Conservation (phyloP, 1,140 invertebrate genomes). For the Macrobrachium nipponense region DNA sequence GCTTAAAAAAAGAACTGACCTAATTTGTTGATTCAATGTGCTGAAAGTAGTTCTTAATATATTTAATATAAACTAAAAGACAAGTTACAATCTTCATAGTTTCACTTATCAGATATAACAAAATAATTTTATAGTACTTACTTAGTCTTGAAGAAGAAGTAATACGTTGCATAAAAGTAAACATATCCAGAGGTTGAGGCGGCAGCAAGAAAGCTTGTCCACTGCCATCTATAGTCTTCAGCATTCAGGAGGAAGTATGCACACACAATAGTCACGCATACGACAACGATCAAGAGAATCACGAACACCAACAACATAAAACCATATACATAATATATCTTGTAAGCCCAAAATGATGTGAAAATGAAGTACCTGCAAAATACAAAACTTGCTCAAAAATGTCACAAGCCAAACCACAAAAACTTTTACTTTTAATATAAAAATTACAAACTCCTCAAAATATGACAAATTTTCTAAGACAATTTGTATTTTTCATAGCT, state of each 20-base stretch:
- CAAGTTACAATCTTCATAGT: neutral
- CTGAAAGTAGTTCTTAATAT: no score
- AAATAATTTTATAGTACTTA: constrained; percentile 72
- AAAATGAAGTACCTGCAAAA: constrained; percentile 96
- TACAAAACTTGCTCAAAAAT: neutral
- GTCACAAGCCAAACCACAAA: neutral
- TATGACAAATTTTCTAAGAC: no score
- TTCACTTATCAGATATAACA: neutral
- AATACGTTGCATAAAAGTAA: constrained; percentile 99
- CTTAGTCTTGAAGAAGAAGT: constrained; percentile 99
- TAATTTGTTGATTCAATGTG: no score
- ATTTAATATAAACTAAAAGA: neutral
- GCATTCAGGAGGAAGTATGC: constrained; percentile 99
- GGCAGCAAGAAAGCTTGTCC: constrained; percentile 97
- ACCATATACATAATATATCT: constrained; percentile 99
- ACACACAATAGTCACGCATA: constrained; percentile 99
- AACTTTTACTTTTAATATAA: neutral
- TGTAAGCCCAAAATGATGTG: constrained; percentile 99
- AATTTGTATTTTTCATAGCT: no score
- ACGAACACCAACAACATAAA: constrained; percentile 99
- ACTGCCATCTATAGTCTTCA: constrained; percentile 99
- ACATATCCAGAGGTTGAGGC: constrained; percentile 97
- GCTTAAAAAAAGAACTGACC: no score
- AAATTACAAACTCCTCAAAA: neutral
- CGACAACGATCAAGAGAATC: constrained; percentile 95